A percentile compares a stretch with the other conserved stretches of the same genome.
phyloP scores from a whole-genome alignment of 2,113 vertebrate species.

The Thymallus thymallus region DNA sequence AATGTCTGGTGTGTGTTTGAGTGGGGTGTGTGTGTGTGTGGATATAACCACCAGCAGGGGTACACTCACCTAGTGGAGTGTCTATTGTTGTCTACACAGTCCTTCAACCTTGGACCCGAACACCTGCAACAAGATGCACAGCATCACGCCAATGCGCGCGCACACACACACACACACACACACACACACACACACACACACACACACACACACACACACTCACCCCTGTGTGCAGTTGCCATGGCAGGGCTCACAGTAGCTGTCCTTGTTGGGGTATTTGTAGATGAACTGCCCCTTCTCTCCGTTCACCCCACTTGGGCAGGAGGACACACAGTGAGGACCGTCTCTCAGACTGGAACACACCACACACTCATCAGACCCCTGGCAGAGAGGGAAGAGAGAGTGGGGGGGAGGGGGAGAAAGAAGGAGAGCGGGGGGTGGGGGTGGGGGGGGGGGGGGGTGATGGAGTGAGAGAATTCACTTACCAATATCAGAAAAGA shows the following conservation, averaged over 20 bases:
- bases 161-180: neutral
- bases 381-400: slow-evolving; percentile 64
- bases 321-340: slow-evolving; percentile 86
- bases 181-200: slow-evolving; percentile 65
- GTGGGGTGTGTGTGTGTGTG: slow-evolving; percentile 5
- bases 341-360: slow-evolving; percentile 84
- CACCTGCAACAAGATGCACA: slow-evolving; percentile 74
- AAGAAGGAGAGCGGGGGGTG: too few relatives aligned
- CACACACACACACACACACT: slow-evolving; percentile 40
- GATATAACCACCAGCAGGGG: slow-evolving; percentile 52
- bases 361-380: slow-evolving; percentile 80
- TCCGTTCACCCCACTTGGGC: slow-evolving; percentile 84
- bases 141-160: neutral
- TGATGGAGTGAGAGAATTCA: neutral
- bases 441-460: too few relatives aligned
- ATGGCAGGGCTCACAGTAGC: slow-evolving; percentile 87
- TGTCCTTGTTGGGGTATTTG: slow-evolving; percentile 81
- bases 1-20: too few relatives aligned
- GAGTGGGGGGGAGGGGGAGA: neutral
- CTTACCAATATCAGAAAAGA: slow-evolving; percentile 75
- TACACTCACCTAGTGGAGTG: slow-evolving; percentile 64
- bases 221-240: slow-evolving; percentile 88
- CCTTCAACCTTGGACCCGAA: slow-evolving; percentile 75
- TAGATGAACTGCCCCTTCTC: slow-evolving; percentile 83
- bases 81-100: slow-evolving; percentile 71